phyloP scores from a whole-genome alignment of 2,797 vertebrate species.

The Trichosurus vulpecula region DNA sequence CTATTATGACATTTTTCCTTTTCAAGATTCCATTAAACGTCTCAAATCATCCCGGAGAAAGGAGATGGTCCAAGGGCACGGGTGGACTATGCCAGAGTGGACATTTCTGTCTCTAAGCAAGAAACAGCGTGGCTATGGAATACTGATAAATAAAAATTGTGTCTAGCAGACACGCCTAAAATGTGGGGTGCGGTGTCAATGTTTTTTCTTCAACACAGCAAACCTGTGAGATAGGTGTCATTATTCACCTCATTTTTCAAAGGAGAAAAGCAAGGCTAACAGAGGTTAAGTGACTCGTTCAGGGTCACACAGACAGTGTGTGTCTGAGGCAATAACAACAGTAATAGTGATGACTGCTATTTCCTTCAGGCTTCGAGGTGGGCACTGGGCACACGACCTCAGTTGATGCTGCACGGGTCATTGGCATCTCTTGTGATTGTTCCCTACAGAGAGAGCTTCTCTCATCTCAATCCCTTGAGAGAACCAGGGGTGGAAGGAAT shows the following conservation, averaged over 20 bases:
- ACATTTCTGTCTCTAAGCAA: neutral
- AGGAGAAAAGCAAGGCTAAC: neutral
- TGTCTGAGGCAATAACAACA: neutral
- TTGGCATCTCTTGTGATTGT: neutral
- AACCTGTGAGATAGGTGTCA: neutral
- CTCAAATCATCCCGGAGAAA: neutral
- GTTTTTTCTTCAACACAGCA: neutral
- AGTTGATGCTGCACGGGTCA: neutral
- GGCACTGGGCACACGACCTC: neutral
- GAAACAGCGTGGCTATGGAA: neutral
- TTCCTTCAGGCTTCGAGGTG: neutral
- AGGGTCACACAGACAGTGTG: neutral
- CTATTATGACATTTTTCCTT: neutral
- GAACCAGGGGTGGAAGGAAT: neutral
- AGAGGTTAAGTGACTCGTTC: neutral
- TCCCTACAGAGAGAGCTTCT: neutral
- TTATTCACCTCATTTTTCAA: neutral
- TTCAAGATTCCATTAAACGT: neutral
- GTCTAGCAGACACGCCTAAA: neutral
- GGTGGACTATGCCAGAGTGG: neutral
- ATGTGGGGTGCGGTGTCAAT: neutral
- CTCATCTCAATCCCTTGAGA: neutral
- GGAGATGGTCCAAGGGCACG: neutral
- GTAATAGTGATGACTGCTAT: neutral
- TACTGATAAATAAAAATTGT: neutral